A percentile compares a stretch with the other conserved stretches of the same genome.
phyloP scores from a whole-genome alignment of 2,797 vertebrate genomes.

The Ctenopoma kingsleyae region DNA sequence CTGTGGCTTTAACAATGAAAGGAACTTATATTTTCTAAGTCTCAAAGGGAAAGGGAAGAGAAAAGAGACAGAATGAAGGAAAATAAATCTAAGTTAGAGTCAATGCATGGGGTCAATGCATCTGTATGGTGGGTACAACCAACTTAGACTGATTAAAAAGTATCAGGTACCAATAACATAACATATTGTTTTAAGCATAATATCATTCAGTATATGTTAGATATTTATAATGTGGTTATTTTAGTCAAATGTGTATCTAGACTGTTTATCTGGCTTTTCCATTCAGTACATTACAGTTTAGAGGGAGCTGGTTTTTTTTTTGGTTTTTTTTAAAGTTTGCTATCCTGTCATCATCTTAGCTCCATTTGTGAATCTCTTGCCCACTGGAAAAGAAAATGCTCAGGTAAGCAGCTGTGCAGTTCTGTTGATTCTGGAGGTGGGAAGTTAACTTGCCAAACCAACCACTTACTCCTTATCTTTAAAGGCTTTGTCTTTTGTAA shows the following conservation, averaged over 20 bases:
- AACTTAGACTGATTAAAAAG: neutral
- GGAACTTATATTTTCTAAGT: constrained; percentile 47
- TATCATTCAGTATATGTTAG: neutral
- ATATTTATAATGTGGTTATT: neutral
- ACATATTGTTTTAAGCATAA: neutral
- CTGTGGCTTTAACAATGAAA: constrained; percentile 51
- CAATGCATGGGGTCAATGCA: neutral
- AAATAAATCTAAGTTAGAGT: constrained; percentile 5
- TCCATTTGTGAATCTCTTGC: neutral
- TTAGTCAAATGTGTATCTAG: neutral
- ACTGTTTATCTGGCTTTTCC: neutral
- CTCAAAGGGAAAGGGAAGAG: constrained; percentile 16
- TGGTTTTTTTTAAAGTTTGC: too few species aligned
- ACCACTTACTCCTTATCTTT: neutral
- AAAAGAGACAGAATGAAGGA: neutral
- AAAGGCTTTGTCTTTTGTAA: neutral
- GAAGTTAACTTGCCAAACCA: neutral
- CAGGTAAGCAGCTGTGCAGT: neutral
- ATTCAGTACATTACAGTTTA: too few species aligned
- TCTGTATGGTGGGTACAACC: neutral
- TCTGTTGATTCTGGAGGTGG: neutral
- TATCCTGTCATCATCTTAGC: neutral
- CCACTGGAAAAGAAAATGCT: neutral
- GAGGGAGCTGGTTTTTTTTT: neutral
- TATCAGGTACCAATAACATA: neutral